A percentile compares a stretch with the other conserved stretches of the same genome.
These are phyloP conservation scores for Australoheros scitulus DNA, from an alignment of 2,113 vertebrate genomes.

Conservation along the genomic window DNA sequence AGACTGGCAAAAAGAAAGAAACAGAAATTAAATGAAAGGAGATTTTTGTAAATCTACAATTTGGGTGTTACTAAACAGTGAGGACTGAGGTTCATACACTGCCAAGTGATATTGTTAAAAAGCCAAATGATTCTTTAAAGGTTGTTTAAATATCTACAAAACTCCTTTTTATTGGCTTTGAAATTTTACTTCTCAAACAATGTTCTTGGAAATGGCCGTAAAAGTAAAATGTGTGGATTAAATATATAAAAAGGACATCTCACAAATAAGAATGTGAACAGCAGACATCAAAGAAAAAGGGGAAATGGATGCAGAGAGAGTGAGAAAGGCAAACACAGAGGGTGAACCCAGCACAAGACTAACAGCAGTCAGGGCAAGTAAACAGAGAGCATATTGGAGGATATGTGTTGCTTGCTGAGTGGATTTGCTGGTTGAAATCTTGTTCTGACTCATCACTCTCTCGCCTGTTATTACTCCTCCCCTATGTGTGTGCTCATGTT, in stretches of 20 bases:
- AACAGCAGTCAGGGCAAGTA: constrained; percentile 15
- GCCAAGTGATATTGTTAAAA: neutral
- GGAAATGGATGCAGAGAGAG: neutral
- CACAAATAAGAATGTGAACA: neutral
- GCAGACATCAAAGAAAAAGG: neutral
- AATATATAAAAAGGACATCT: neutral
- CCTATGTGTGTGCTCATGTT: neutral
- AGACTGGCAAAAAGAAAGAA: neutral
- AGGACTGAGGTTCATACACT: neutral
- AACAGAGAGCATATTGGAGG: constrained; percentile 47
- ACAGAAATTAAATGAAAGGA: neutral
- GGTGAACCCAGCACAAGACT: neutral
- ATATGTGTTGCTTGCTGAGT: constrained; percentile 39
- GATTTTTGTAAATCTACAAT: neutral
- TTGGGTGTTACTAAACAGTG: neutral
- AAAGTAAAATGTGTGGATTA: neutral
- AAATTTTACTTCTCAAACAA: neutral
- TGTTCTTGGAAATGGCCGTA: neutral
- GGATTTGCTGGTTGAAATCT: constrained; percentile 53
- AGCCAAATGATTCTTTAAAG: neutral
- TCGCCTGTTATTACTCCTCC: constrained; percentile 36
- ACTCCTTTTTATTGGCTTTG: neutral
- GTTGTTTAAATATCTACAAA: constrained; percentile 7
- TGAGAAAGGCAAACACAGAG: constrained; percentile 37
- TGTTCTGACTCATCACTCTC: constrained; percentile 45